Base-by-base conservation (phyloP, 1,140 invertebrate species). In the Hyphantria cunea region DNA sequence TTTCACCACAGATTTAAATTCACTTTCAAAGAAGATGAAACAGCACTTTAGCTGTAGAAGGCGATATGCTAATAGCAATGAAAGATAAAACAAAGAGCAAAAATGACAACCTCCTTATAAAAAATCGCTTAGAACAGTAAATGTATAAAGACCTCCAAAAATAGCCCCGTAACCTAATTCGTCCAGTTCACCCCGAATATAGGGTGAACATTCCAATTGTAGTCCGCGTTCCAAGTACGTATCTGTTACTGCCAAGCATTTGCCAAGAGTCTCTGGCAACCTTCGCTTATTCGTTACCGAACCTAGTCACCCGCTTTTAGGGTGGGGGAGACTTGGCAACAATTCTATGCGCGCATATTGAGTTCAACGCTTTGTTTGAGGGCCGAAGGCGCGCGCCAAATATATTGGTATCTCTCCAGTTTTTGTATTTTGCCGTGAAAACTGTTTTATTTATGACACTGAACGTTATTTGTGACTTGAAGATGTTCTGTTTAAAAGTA, bases 191-290 rank as follows among this genome's bases (percentile, higher is more conserved):
- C 74, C 60, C 50, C 42, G 52, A 66, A 49, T 25, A n/a, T 49
- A 44, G 65, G 54, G 51, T 64, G 62, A 68, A 68, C 56, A 61
- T 62, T 68, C 64, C 45, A 68, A 61, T 53, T 64, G 63, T 60
- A 64, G 48, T 15, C 56, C 39, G 37, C 42, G 58, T 64, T 65
- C 49, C 68, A 65, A 70, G 58, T 70, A 70, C 48, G 44, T 70
- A 80, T 78, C 73, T 66, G 68, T 76, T 70, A 74, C 61, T 71
- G 69, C 56, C 66, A 71, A 64, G 54, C 69, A 66, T 78, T 79
- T 79, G 80, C 81, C 82, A 85, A 79, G 72, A 72, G 58, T 65
- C 67, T 66, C 61, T 80, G 82, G 75, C 82, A 84, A 82, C 68
- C 74, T 65, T 71, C 52, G 67, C 68, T n/a, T 56, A 76, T 80